Base-by-base conservation (phyloP, 2,888 invertebrate species). In the Osmoderma eremita region DNA sequence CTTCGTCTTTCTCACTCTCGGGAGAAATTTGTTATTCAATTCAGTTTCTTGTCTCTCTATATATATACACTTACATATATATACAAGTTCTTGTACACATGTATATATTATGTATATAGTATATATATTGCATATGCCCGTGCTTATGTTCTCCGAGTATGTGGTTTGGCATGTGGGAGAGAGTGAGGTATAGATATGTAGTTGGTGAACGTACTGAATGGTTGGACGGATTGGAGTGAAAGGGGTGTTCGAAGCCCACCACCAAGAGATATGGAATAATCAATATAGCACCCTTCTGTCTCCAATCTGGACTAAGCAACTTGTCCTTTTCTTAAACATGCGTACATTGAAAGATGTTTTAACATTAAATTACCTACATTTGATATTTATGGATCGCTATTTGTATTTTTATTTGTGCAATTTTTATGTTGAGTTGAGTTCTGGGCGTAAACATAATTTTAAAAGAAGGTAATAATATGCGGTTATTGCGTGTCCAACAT, bases 271-370 rank as follows among this genome's bases (percentile, higher is more conserved):
- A 76, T 74, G 78, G 78, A 80, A 80, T 81, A 80, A 81, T 80
- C 81, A 79, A 81, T 81, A 80, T 78, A 76, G 75, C 77, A 77
- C 76, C 75, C 76, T 73, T 72, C 73, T 72, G 71, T 71, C 71
- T 71, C 71, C 72, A 72, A 70, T 70, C 72, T 71, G 22, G 56
- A 30, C 17, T 30, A 36, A 61, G 45, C 30, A 24, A 61, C 45
- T 61, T 61, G 67, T 36, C 63, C 50, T 50, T 49, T 49, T 56
- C 54, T 65, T 49, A 65, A 65, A 49, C 17, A 62, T 62, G 48
- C 45, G 18, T 38, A 39, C 15, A 18, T 30, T 18, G 38, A 17
- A 36, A n/a, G 38, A 36, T 53, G 18, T 17, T 39, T n/a, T 18
- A 38, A 38, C 18, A 17, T 38, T 53, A 53, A 30, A 30, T 8